Evolutionary conservation across 2,888 invertebrate genomes (phyloP), one percentile per base, ranked within the genome.

Genomic region (Zhuqinia jingwanae): DNA sequence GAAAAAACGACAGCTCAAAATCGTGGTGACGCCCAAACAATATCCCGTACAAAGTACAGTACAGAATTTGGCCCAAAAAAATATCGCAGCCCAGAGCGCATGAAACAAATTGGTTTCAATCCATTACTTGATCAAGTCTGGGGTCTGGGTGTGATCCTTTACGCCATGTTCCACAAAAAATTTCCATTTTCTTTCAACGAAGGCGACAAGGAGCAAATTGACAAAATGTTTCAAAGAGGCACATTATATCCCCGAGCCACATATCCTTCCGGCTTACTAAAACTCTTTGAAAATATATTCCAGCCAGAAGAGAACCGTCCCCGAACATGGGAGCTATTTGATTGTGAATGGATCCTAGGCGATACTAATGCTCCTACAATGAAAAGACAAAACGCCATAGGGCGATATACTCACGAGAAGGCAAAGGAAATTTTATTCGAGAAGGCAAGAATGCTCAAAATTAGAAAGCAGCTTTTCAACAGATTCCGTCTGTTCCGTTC

Each of bases 1-100:
- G 87, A 87, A 50, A 87, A 82, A 22, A 82, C 87, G 10, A 83
- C 78, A 25, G 82, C 82, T 47, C 87, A 87, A 58, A 87, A 87
- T 60, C 77, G 60, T 5, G 82, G 77, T 2, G 82, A 87, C 27
- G 68, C 77, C 3, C 27, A 65, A 15, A 87, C 70, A 30, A 82
- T 87, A n/a, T 42, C 68, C 15, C 65, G 78, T 22, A 82, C 87
- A 17, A 58, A 70, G 3, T 87, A 65, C 53, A 58, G 36, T 25
- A 11, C 47, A 0, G 86, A 86, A 50, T 86, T 75, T 50, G 87
- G 87, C 20, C 82, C 82, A 15, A 77, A 81, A 60, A 58, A 58
- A 47, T 87, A 87, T 50, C 68, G 63, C 3, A 81, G 87, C 20
- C 87, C 87, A 15, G 87, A 87, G 27, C 87, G 87, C 25, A 76